phyloP scores from a whole-genome alignment of 2,797 vertebrate genomes.

The Schizothorax lantsangensis region DNA sequence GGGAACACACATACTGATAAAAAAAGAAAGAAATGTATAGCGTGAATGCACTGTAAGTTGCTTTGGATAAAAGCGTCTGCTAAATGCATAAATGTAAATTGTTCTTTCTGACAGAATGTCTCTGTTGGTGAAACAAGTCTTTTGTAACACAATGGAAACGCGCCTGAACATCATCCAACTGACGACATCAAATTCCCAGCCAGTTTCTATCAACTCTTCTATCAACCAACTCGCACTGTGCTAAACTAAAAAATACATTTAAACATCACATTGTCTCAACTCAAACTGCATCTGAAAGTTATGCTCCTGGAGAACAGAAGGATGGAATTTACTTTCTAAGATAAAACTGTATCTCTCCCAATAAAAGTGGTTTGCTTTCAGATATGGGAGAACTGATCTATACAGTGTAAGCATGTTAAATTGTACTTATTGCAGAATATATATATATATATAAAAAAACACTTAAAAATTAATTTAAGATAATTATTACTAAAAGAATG shows the following conservation, averaged over 20 bases:
- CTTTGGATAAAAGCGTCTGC: too few relatives aligned
- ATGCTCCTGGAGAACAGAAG: not conserved
- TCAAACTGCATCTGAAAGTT: not conserved
- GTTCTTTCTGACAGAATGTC: not conserved
- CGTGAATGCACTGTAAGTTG: too few relatives aligned
- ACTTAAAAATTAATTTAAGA: not conserved
- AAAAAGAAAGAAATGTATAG: too few relatives aligned
- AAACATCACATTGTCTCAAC: not conserved
- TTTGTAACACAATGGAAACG: not conserved
- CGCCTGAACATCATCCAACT: constrained; percentile 7
- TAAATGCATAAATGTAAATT: too few relatives aligned
- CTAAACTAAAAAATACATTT: not conserved
- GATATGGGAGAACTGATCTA: not conserved
- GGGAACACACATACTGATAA: too few relatives aligned
- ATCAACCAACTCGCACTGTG: not conserved
- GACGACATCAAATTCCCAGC: not conserved
- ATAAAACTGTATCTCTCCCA: not conserved
- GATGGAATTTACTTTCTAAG: not conserved
- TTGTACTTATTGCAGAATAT: too few relatives aligned
- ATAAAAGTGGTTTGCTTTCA: not conserved
- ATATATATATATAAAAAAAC: too few relatives aligned
- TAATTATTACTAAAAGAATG: too few relatives aligned
- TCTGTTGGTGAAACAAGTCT: constrained; percentile 3
- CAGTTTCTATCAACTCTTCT: not conserved
- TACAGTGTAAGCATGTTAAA: too few relatives aligned